Conservation (phyloP, 2,797 vertebrate genomes). For the Graptemys geographica region DNA sequence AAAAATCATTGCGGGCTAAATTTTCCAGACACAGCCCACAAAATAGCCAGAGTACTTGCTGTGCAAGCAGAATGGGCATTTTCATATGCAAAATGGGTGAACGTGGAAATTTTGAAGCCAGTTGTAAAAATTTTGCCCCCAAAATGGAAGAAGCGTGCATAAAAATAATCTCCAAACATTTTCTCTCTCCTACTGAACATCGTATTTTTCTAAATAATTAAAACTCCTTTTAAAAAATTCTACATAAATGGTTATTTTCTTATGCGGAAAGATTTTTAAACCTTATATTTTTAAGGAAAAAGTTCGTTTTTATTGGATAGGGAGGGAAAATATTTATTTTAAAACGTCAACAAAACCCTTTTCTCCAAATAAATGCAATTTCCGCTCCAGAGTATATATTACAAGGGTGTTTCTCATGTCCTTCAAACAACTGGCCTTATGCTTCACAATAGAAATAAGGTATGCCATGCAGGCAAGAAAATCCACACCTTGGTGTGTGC, state of each 20-base stretch:
- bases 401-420: conserved; percentile 24
- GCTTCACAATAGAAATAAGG: conserved; percentile 4
- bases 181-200: conserved; percentile 30
- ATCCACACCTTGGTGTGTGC: not conserved
- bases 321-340: conserved; percentile 47
- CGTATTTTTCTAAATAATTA: conserved; percentile 31
- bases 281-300: conserved; percentile 15
- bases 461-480: not conserved
- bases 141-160: not conserved
- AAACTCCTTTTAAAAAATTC: conserved; percentile 24
- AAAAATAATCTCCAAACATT: not conserved
- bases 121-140: not conserved
- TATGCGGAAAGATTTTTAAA: conserved; percentile 29
- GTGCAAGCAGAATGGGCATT: not conserved
- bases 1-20: conserved; percentile 12
- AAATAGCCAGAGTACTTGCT: conserved; percentile 6
- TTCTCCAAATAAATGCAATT: conserved; percentile 57
- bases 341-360: conserved; percentile 39
- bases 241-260: conserved; percentile 27
- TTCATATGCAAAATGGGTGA: not conserved
- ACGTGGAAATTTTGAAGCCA: not conserved
- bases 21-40: not conserved
- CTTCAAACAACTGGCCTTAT: not conserved
- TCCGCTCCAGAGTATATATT: conserved; percentile 43
- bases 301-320: conserved; percentile 6